Evolutionary conservation across 2,888 invertebrate genomes (phyloP).

Genomic region (Drosophila mulleri): DNA sequence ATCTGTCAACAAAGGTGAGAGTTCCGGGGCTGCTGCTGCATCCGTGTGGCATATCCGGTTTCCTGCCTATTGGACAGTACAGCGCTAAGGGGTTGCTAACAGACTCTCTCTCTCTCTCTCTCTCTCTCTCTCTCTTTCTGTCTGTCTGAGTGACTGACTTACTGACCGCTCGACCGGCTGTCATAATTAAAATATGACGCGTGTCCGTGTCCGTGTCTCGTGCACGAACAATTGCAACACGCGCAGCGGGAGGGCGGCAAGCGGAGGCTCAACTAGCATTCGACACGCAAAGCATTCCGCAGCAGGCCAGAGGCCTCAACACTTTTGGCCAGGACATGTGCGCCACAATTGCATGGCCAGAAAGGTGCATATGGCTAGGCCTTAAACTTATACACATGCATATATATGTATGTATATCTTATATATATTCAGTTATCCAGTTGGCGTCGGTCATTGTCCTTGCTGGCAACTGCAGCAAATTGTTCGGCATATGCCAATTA

Average conservation of each 20-base stretch:
- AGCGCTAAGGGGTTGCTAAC: slow-evolving; percentile 53
- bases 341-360: slow-evolving; percentile 46
- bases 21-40: slow-evolving; percentile 25
- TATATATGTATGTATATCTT: too few relatives aligned
- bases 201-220: slow-evolving; percentile 69
- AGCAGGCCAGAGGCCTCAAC: slow-evolving; percentile 23
- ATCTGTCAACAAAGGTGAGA: slow-evolving; percentile 74
- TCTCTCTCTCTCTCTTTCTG: not conserved
- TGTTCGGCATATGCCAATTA: slow-evolving; percentile 65
- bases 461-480: slow-evolving; percentile 64
- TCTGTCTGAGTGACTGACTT: slow-evolving; percentile 36
- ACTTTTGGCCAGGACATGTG: slow-evolving; percentile 50
- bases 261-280: slow-evolving; percentile 51
- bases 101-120: not conserved
- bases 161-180: slow-evolving; percentile 66
- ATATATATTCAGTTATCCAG: slow-evolving; percentile 2
- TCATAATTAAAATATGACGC: slow-evolving; percentile 81
- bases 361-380: slow-evolving; percentile 42
- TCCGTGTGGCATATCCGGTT: slow-evolving; percentile 61
- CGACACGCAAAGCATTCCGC: slow-evolving; percentile 67
- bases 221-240: slow-evolving; percentile 65
- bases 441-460: slow-evolving; percentile 62
- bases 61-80: slow-evolving; percentile 55
- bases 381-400: not conserved
- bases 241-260: slow-evolving; percentile 33